Percentiles rank a stretch among this genome's conserved stretches.
Conservation (phyloP, 2,113 vertebrate genomes). For the human (Homo sapiens) region DNA sequence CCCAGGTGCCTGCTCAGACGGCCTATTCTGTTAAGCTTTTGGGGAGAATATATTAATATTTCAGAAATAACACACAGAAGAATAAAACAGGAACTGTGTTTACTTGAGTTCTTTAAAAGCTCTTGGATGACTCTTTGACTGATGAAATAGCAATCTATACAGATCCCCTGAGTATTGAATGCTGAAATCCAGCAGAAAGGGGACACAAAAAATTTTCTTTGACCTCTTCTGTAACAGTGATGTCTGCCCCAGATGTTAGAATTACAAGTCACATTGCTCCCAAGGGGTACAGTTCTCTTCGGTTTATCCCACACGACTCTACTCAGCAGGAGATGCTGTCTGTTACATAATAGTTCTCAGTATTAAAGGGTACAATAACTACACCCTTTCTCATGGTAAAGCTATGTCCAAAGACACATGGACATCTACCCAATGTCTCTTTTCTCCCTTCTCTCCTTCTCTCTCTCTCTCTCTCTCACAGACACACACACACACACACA, state of each 20-base stretch:
- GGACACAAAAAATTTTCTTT: too few species aligned
- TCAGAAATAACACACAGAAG: neutral
- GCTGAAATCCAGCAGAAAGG: neutral
- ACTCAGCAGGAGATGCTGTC: too few species aligned
- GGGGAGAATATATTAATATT: neutral
- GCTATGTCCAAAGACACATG: neutral
- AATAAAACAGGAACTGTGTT: neutral
- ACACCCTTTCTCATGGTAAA: neutral
- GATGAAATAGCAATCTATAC: neutral
- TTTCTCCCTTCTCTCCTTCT: neutral
- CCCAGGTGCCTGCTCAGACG: neutral
- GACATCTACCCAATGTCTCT: neutral
- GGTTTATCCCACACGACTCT: neutral
- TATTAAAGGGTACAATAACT: neutral
- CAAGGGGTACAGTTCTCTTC: neutral
- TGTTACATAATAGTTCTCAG: neutral
- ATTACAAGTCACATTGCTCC: neutral
- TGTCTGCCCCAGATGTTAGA: neutral
- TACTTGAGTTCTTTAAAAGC: neutral
- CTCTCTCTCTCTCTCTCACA: neutral
- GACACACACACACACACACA: too few species aligned
- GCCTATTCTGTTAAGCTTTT: neutral
- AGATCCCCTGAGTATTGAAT: neutral
- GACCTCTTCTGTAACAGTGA: neutral
- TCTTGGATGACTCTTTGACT: neutral